phyloP scores from a whole-genome alignment of 1,140 invertebrate genomes.

The Vanessa atalanta region DNA sequence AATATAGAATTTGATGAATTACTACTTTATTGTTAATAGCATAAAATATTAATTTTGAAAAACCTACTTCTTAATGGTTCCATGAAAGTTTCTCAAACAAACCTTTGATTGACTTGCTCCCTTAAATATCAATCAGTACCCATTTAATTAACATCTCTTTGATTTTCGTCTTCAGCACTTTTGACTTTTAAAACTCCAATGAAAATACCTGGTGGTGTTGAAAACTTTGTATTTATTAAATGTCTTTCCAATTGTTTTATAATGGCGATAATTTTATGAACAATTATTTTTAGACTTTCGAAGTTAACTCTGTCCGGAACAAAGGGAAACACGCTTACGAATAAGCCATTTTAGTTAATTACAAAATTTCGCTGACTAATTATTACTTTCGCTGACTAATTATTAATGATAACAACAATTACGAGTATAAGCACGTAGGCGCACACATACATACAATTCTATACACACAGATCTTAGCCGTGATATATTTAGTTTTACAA shows the following conservation, averaged over 20 bases:
- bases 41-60: too few species aligned
- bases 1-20: too few species aligned
- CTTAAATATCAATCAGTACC: slow-evolving; percentile 1
- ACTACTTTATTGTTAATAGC: too few species aligned
- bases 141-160: slow-evolving; percentile 2
- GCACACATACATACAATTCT: neutral
- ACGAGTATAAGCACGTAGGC: too few species aligned
- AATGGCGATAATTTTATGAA: neutral
- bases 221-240: neutral
- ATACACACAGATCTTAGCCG: too few species aligned
- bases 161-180: neutral
- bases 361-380: neutral
- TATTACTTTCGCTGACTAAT: neutral
- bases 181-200: neutral
- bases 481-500: too few species aligned
- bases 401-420: too few species aligned
- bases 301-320: neutral
- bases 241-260: neutral
- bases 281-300: slow-evolving; percentile 1
- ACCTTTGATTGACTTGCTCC: neutral
- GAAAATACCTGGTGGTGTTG: neutral
- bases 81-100: neutral
- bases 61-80: neutral
- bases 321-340: neutral
- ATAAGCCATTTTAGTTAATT: neutral